phyloP scores from a whole-genome alignment of 2,888 invertebrate species.

The Rhaphigaster nebulosa region DNA sequence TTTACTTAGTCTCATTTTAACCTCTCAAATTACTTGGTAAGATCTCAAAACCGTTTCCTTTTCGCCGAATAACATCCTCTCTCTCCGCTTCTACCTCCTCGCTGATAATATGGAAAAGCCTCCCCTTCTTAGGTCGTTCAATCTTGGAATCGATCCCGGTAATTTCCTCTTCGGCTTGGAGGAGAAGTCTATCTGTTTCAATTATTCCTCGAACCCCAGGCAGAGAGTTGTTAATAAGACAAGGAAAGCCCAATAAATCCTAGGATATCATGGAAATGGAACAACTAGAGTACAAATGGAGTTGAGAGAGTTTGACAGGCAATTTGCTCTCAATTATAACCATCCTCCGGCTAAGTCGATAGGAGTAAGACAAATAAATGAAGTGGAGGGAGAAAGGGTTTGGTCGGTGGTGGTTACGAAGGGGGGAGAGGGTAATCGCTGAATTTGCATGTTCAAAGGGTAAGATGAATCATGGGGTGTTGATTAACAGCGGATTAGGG shows the following conservation, averaged over 20 bases:
- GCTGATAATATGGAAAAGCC: constrained; percentile 2
- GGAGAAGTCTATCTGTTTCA: constrained; percentile 44
- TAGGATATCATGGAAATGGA: constrained; percentile 48
- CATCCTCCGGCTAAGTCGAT: constrained; percentile 37
- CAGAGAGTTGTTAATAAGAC: constrained; percentile 47
- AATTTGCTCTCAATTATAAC: constrained; percentile 58
- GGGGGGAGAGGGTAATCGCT: constrained; percentile 54
- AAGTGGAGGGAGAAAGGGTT: constrained; percentile 57
- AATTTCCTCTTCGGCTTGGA: constrained; percentile 29
- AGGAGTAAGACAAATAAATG: constrained; percentile 58
- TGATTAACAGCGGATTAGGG: constrained; percentile 61
- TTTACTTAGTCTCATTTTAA: no score
- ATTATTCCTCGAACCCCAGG: constrained; percentile 25
- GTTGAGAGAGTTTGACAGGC: constrained; percentile 55
- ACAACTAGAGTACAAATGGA: constrained; percentile 34
- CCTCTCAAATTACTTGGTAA: neutral
- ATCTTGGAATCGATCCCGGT: constrained; percentile 25
- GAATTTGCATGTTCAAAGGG: constrained; percentile 60
- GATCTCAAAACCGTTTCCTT: neutral
- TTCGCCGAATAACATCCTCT: neutral
- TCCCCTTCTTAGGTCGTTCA: constrained; percentile 24
- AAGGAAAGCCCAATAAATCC: constrained; percentile 44
- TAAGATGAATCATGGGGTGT: constrained; percentile 61
- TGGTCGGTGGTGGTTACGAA: constrained; percentile 12
- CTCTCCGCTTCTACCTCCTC: neutral